These are phyloP conservation scores for Hypomecis atomaria DNA, from an alignment of 2,888 invertebrate species.

Conservation along the genomic window DNA sequence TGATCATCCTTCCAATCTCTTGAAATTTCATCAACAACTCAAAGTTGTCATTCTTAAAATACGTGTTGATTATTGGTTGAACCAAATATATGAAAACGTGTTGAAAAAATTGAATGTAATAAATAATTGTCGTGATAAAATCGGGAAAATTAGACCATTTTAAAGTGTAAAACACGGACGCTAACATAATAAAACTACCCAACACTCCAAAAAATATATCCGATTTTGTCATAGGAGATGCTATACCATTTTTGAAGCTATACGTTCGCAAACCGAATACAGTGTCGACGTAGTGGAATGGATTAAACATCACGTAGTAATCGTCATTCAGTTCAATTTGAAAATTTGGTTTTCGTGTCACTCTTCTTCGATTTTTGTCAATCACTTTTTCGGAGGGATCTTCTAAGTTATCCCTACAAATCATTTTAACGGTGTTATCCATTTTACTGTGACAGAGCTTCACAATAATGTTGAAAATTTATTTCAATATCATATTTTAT, in stretches of 20 bases:
- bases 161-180: neutral
- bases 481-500: too few relatives aligned
- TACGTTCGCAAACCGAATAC: conserved; percentile 19
- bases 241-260: conserved; percentile 25
- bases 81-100: conserved; percentile 9
- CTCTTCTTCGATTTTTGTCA: neutral
- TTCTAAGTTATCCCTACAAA: too few relatives aligned
- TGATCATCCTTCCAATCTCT: conserved; percentile 15
- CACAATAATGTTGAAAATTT: too few relatives aligned
- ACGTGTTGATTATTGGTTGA: conserved; percentile 15
- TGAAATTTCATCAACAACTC: conserved; percentile 24
- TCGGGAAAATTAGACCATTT: conserved; percentile 4
- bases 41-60: conserved; percentile 13
- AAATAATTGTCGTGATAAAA: neutral
- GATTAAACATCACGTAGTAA: conserved; percentile 24
- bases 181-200: neutral
- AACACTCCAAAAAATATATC: conserved; percentile 10
- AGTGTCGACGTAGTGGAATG: conserved; percentile 16
- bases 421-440: too few relatives aligned
- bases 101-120: conserved; percentile 9
- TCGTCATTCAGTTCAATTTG: conserved; percentile 15
- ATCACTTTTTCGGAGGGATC: too few relatives aligned
- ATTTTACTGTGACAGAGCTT: too few relatives aligned
- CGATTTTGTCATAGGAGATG: conserved; percentile 6
- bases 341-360: neutral